These are phyloP conservation scores for Noctua comes DNA, from an alignment of 2,888 invertebrate species.

Conservation along the genomic window DNA sequence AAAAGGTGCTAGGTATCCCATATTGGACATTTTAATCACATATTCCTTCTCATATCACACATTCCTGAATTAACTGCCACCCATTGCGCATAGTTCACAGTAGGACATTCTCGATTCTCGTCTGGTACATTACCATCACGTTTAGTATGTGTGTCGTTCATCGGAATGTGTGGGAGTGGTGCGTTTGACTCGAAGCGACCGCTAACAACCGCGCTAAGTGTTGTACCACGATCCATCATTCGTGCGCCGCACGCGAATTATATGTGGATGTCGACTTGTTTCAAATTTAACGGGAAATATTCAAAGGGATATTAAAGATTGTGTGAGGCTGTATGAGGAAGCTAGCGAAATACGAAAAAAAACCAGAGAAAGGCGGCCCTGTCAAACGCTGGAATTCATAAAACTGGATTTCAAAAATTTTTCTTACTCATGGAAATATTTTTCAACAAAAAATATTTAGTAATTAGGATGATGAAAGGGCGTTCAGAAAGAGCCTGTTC, in stretches of 20 bases:
- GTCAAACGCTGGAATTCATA: background rate
- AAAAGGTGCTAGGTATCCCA: background rate
- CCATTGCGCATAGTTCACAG: slow-evolving; percentile 19
- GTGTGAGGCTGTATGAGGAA: background rate
- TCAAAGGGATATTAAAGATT: background rate
- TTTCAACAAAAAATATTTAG: background rate
- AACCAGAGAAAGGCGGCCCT: background rate
- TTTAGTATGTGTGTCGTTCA: slow-evolving; percentile 76
- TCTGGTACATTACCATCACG: slow-evolving; percentile 44
- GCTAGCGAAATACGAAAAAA: background rate
- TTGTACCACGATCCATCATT: slow-evolving; percentile 52
- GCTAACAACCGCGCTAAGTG: slow-evolving; percentile 55
- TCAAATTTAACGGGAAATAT: slow-evolving; percentile 17
- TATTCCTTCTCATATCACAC: background rate
- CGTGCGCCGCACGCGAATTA: slow-evolving; percentile 43
- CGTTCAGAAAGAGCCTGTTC: background rate
- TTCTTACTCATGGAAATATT: background rate
- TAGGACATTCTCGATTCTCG: slow-evolving; percentile 32
- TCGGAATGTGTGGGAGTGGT: slow-evolving; percentile 85
- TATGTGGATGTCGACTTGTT: slow-evolving; percentile 21
- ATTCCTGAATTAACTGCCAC: slow-evolving; percentile 2
- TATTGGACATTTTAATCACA: background rate
- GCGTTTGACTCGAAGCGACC: slow-evolving; percentile 50
- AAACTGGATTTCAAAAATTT: background rate
- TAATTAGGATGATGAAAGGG: background rate